Evolutionary conservation across 2,113 vertebrate species (phyloP).

Genomic region (Orcinus orca): DNA sequence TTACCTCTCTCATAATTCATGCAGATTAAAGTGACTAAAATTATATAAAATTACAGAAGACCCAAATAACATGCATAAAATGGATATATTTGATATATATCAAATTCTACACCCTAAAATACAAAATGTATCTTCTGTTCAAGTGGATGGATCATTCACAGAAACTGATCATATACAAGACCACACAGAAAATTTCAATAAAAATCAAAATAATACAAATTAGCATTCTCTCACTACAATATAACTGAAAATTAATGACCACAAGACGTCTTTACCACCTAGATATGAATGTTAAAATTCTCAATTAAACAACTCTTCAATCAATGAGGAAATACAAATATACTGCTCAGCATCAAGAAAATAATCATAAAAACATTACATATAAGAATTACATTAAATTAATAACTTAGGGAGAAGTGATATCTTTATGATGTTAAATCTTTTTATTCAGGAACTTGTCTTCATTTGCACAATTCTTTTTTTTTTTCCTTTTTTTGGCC

Average conservation of each 20-base stretch:
- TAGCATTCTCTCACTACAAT: not conserved
- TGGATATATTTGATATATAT: not conserved
- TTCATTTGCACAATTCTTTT: not conserved
- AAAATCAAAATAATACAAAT: not conserved
- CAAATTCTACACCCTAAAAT: not conserved
- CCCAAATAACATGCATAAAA: not conserved
- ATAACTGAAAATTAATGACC: not conserved
- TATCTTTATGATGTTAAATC: not conserved
- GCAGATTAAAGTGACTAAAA: not conserved
- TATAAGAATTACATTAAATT: not conserved
- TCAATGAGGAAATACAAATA: not conserved
- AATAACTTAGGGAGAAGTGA: not conserved
- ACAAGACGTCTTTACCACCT: not conserved
- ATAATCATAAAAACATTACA: not conserved
- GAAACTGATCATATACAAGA: not conserved
- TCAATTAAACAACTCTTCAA: not conserved
- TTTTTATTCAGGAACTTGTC: not conserved
- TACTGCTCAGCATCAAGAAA: not conserved
- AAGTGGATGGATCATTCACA: not conserved
- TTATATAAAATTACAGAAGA: not conserved
- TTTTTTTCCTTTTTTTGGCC: not conserved
- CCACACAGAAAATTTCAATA: not conserved
- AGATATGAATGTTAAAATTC: not conserved
- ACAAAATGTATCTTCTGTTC: not conserved
- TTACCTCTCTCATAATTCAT: not conserved